Percentiles rank a stretch among this genome's conserved stretches.
Evolutionary conservation across 2,113 vertebrate genomes (phyloP).

Genomic region (Tamias sibiricus): DNA sequence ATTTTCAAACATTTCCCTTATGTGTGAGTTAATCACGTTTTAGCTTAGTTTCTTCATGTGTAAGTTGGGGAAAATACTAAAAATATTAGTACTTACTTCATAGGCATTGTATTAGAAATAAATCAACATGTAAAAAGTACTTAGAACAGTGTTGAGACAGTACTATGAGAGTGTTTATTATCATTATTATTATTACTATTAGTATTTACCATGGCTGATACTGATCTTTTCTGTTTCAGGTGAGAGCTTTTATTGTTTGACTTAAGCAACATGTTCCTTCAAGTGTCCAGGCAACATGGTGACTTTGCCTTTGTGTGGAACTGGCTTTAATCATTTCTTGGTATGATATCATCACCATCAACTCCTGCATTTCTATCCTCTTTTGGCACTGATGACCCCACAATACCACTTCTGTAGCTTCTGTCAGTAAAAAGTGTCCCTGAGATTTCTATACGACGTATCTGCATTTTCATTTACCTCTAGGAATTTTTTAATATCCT

Average conservation of each 20-base stretch:
- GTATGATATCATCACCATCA: neutral
- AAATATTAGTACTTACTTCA: neutral
- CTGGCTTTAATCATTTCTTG: neutral
- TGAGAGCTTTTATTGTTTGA: neutral
- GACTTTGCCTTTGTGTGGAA: neutral
- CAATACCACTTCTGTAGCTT: neutral
- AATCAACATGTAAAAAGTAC: neutral
- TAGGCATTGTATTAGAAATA: neutral
- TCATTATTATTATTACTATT: neutral
- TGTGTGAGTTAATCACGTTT: neutral
- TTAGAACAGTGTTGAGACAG: constrained; percentile 8
- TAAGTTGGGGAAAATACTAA: neutral
- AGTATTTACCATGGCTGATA: neutral
- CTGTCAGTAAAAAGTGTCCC: neutral
- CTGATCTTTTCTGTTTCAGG: neutral
- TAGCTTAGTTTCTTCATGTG: neutral
- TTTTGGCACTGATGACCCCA: neutral
- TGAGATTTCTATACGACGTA: too few relatives aligned
- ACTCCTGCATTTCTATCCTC: neutral
- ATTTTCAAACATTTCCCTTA: neutral
- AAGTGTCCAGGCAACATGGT: neutral
- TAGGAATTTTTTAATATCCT: too few relatives aligned
- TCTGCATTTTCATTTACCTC: too few relatives aligned
- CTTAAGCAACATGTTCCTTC: neutral
- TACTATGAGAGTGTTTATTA: neutral